A percentile compares a stretch with the other conserved stretches of the same genome.
Evolutionary conservation across 2,888 invertebrate species (phyloP).

Genomic region (Apodemia zela): DNA sequence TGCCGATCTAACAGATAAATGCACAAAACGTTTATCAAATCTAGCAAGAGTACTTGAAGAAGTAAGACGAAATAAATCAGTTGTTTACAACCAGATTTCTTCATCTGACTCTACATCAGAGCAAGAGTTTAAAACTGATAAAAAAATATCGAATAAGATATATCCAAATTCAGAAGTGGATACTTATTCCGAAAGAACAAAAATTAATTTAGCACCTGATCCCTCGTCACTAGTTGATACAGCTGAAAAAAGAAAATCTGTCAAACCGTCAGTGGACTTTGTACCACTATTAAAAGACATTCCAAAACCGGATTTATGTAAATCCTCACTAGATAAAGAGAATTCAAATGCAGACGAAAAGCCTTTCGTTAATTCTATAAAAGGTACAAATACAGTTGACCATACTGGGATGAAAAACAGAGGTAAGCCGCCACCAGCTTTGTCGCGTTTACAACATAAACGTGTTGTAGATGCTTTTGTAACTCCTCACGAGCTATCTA

Average conservation of each 20-base stretch:
- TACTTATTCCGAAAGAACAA: not conserved
- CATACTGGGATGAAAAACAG: conserved; percentile 39
- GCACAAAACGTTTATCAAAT: conserved; percentile 67
- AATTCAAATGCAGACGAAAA: conserved; percentile 31
- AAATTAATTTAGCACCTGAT: not conserved
- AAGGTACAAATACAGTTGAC: conserved; percentile 21
- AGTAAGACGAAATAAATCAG: conserved; percentile 69
- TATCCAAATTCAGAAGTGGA: conserved; percentile 19
- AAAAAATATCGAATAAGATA: conserved; percentile 32
- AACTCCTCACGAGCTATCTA: conserved; percentile 83
- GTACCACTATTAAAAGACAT: conserved; percentile 53
- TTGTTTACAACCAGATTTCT: conserved; percentile 61
- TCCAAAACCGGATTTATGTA: conserved; percentile 50
- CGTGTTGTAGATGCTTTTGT: conserved; percentile 47
- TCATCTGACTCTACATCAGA: conserved; percentile 59
- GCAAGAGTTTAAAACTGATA: conserved; percentile 51
- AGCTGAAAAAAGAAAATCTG: conserved; percentile 25
- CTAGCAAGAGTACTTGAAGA: conserved; percentile 70
- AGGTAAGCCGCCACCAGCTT: conserved; percentile 65
- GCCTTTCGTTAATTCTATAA: conserved; percentile 24
- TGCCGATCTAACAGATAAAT: conserved; percentile 70
- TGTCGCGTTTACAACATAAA: conserved; percentile 59
- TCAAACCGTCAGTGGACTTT: conserved; percentile 38
- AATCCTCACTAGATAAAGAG: conserved; percentile 30
- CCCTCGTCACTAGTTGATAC: not conserved